These are phyloP conservation scores for Chlorocebus sabaeus DNA, from an alignment of 2,113 vertebrate genomes.

Conservation along the genomic window DNA sequence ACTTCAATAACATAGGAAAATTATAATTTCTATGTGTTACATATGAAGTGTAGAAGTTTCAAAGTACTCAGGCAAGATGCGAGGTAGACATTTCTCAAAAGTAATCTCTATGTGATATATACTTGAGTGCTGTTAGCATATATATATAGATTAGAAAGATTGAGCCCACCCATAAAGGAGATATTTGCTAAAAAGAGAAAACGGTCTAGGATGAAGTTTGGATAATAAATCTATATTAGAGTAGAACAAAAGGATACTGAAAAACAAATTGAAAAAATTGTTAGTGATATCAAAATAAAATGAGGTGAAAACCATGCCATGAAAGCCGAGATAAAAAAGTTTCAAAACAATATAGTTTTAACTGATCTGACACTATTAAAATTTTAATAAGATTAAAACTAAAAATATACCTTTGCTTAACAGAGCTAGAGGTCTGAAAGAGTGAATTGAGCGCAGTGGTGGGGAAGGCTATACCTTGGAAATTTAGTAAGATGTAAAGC, in stretches of 20 bases:
- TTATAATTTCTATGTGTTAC: not conserved
- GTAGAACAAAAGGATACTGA: not conserved
- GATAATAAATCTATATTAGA: not conserved
- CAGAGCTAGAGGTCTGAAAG: not conserved
- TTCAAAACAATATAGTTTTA: not conserved
- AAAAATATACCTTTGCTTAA: not conserved
- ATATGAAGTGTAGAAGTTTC: not conserved
- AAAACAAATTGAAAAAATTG: not conserved
- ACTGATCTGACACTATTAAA: not conserved
- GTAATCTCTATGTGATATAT: not conserved
- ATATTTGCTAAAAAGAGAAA: not conserved
- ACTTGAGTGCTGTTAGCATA: not conserved
- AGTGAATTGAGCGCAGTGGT: not conserved
- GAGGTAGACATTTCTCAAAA: not conserved
- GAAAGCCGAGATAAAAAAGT: not conserved
- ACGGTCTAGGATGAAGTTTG: not conserved
- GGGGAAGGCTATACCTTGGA: not conserved
- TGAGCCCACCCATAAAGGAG: not conserved
- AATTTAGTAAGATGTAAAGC: not conserved
- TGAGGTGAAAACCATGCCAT: not conserved
- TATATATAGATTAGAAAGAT: not conserved
- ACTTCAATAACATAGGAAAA: not conserved
- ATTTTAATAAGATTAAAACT: not conserved
- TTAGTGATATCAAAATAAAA: not conserved
- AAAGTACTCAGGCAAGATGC: not conserved